Base-by-base conservation (phyloP, 2,797 vertebrate species). In the Melanitta fusca region DNA sequence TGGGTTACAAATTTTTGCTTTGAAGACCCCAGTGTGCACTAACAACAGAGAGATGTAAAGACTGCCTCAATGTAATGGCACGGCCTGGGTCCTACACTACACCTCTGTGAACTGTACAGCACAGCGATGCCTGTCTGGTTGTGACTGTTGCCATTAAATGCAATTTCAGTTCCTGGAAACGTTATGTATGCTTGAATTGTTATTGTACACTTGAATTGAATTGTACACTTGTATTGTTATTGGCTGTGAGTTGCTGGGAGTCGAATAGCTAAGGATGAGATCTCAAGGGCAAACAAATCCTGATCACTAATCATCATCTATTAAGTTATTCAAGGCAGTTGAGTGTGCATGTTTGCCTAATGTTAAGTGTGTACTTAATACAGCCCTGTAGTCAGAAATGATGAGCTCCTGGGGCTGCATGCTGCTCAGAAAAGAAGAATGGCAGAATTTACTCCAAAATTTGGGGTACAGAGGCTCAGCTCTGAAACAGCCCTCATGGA, bases 51-150 rank as follows among this genome's bases (percentile, higher is more conserved):
- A 64, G 60, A n/a, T 54, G 51, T 65, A 27, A n/a, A 30, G 66
- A 81, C 28, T 22, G 3, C 4, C 45, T 30, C 0, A 0, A 6
- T 30, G n/a, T 10, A 22, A 51, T 45, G 0, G 1, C 36, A 62
- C 30, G 34, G 38, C 39, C 25, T 30, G 13, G 32, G 12, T 39
- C 58, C 41, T 43, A 20, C 2, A 13, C 13, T 22, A 49, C 6
- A 32, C 39, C 14, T 54, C 68, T 43, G 58, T 10, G 8, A 28
- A 83, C 45, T 41, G 21, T 34, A 20, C 11, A 30, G 45, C 38
- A 7, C 5, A 24, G 38, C 3, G 5, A 58, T 47, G 49, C 27
- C 11, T 17, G 13, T 27, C 43, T 58, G 45, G 20, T 49, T 62
- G 34, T 24, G 20, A 15, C 39, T 27, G 15, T 27, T 64, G 20